Evolutionary conservation across 2,113 vertebrate species (phyloP), one percentile per base, ranked within the genome.

Genomic region (Lipophrys pholis): DNA sequence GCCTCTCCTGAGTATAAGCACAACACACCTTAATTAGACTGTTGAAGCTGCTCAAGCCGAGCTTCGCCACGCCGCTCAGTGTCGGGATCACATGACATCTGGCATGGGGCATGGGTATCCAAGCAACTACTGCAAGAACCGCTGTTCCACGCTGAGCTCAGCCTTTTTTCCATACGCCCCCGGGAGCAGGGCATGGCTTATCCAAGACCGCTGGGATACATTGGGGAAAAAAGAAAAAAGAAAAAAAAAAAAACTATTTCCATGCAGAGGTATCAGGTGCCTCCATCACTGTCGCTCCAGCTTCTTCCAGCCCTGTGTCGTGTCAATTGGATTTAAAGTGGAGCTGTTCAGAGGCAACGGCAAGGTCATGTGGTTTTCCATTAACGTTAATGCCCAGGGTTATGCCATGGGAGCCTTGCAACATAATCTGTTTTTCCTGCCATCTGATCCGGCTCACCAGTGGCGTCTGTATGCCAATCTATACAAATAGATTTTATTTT

Each of bases 1-100:
- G 90, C 83, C 89, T 96, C 91, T 95, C 89, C 89, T 91, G 92
- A 91, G 91, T 80, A 91, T 91, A 90, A 93, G 81, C 77, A 92
- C 10, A 0, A 88, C 85, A 86, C 92, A 92, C 91, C 88, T 94
- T 94, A 91, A 94, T 94, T 95, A 91, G 88, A 94, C 93, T 93
- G 89, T 93, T 94, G 91, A 69, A 77, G 17, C 43, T 53, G 21
- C 36, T 36, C 17, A 64, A 59, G 41, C 15, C 5, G 45, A 41
- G 52, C 21, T 69, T 52, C 94, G 87, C 89, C 91, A 90, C 90
- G 90, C 91, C 90, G 87, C 87, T 90, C 40, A 78, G 87, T 92
- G 90, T 86, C 90, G 67, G 39, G 83, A 91, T 89, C 73, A 62
- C 46, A 69, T 75, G 50, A 43, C 62, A 69, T 68, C 41, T 66